Conservation (phyloP, 2,113 vertebrate genomes). For the Alaudala cheleensis region DNA sequence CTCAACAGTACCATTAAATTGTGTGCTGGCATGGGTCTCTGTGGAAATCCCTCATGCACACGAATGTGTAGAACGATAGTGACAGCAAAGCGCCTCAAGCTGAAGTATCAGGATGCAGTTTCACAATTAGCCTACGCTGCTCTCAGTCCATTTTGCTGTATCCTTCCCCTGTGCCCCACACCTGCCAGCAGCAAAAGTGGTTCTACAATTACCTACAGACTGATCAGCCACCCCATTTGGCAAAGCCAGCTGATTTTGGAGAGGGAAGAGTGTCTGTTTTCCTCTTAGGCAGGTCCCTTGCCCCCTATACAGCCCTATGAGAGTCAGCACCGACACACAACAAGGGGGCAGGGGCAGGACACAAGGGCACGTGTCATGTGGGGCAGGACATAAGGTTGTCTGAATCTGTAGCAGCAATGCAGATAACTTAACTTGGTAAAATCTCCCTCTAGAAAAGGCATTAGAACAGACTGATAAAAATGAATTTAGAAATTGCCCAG, state of each 20-base stretch:
- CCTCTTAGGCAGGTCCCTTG: not conserved
- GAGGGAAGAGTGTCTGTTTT: not conserved
- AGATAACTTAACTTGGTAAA: not conserved
- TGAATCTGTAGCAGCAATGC: not conserved
- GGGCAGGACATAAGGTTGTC: not conserved
- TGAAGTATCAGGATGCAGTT: constrained; percentile 6
- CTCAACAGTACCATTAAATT: not conserved
- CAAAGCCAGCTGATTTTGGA: not conserved
- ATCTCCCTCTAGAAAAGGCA: not conserved
- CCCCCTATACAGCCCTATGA: not conserved
- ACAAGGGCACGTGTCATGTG: not conserved
- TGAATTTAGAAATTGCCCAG: not conserved
- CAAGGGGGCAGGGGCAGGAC: not conserved
- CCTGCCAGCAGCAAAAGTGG: not conserved
- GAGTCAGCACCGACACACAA: not conserved
- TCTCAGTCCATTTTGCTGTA: not conserved
- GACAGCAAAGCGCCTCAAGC: not conserved
- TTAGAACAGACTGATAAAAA: not conserved
- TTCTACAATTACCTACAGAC: not conserved
- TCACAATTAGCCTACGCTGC: not conserved
- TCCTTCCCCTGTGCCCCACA: not conserved
- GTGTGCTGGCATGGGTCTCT: not conserved
- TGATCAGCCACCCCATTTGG: not conserved
- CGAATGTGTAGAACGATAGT: not conserved
- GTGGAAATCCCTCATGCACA: not conserved